Percentiles rank a stretch among this genome's conserved stretches.
These are phyloP conservation scores for Alces alces DNA, from an alignment of 2,113 vertebrate genomes.

Conservation along the genomic window DNA sequence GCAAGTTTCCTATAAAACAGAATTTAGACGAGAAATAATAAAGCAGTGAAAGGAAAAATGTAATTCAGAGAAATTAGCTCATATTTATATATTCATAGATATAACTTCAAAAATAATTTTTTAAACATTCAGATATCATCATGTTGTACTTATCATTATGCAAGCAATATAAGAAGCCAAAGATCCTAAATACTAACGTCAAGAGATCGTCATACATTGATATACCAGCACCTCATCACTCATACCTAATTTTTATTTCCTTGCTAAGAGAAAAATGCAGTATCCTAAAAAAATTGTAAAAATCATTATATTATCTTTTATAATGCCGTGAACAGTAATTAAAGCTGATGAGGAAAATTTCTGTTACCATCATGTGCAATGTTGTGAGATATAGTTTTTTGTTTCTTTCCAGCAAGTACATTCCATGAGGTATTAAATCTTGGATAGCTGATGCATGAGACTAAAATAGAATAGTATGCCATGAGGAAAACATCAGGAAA, in stretches of 20 bases:
- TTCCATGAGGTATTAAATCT: slow-evolving; percentile 51
- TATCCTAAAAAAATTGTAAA: not conserved
- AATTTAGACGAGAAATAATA: not conserved
- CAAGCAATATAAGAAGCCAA: not conserved
- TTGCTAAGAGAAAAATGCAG: not conserved
- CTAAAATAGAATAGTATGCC: slow-evolving; percentile 65
- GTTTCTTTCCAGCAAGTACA: slow-evolving; percentile 52
- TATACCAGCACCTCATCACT: not conserved
- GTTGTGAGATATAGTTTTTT: not conserved
- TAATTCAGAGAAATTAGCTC: not conserved
- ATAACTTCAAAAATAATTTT: slow-evolving; percentile 2
- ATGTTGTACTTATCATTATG: not conserved
- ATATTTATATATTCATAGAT: not conserved
- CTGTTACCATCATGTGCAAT: not conserved
- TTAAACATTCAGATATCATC: not conserved
- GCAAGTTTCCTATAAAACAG: not conserved
- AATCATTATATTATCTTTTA: not conserved
- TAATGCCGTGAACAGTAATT: slow-evolving; percentile 15
- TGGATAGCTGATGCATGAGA: slow-evolving; percentile 40
- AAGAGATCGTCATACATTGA: not conserved
- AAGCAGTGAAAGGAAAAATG: not conserved
- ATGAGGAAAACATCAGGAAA: slow-evolving; percentile 62
- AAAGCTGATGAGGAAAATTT: not conserved
- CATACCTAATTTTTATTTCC: not conserved
- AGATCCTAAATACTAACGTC: not conserved